Percentiles rank a stretch among this genome's conserved stretches.
phyloP scores from a whole-genome alignment of 2,888 invertebrate species.

The Onchidella celtica region DNA sequence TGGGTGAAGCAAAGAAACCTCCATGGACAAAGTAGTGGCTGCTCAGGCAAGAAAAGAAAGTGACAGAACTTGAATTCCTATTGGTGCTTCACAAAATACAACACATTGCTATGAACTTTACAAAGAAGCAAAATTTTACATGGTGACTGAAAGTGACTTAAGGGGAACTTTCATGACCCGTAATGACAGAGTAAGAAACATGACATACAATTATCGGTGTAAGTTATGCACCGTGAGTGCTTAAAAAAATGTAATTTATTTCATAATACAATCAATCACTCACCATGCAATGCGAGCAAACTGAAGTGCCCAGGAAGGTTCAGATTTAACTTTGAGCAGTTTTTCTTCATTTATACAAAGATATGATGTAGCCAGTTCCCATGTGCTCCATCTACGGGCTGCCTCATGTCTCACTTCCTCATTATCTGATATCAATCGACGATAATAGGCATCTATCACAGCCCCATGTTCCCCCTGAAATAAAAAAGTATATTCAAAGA shows the following conservation, averaged over 20 bases:
- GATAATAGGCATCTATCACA: conserved; percentile 73
- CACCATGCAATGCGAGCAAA: conserved; percentile 77
- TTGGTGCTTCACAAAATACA: no score
- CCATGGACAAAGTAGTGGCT: conserved; percentile 76
- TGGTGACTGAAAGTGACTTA: no score
- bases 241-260: no score
- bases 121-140: no score
- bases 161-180: no score
- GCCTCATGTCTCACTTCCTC: conserved; percentile 59
- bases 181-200: no score
- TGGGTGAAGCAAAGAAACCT: conserved; percentile 68
- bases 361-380: conserved; percentile 74
- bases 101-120: no score
- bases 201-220: no score
- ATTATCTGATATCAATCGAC: conserved; percentile 72
- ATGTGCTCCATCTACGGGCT: conserved; percentile 72
- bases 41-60: no score
- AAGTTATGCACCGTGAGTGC: no score
- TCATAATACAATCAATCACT: conserved; percentile 1
- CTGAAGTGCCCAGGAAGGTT: conserved; percentile 68
- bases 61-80: no score
- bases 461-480: conserved; percentile 69
- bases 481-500: not conserved
- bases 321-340: conserved; percentile 61
- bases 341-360: conserved; percentile 63